A percentile compares a stretch with the other conserved stretches of the same genome.
Evolutionary conservation across 2,113 vertebrate genomes (phyloP).

Genomic region (Ameiurus melas): DNA sequence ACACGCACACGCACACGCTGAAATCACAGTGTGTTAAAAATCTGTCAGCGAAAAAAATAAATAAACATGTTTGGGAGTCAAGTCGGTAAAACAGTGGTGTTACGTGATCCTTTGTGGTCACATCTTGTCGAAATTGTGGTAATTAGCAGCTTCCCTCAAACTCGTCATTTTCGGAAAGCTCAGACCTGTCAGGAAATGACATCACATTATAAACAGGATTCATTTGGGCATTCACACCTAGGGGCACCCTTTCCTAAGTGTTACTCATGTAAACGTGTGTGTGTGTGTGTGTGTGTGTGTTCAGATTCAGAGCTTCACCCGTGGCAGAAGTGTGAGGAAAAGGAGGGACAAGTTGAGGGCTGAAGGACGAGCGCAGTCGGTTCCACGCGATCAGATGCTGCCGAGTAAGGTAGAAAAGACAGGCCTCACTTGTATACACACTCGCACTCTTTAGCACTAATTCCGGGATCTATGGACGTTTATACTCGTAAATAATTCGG

Average conservation of each 20-base stretch:
- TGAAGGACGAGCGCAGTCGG: constrained; percentile 90
- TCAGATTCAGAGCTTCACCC: constrained; percentile 86
- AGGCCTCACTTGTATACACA: background rate
- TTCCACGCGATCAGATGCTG: constrained; percentile 89
- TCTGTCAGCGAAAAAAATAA: background rate
- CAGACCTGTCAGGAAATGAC: background rate
- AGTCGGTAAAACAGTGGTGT: background rate
- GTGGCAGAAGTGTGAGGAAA: constrained; percentile 90
- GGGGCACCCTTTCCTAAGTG: background rate
- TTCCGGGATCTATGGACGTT: background rate
- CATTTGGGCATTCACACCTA: background rate
- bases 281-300: constrained; percentile 30
- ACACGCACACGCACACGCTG: background rate
- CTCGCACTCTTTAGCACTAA: background rate
- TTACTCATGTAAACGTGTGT: background rate
- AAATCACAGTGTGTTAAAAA: background rate
- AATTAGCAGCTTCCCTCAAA: background rate
- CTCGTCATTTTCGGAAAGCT: background rate
- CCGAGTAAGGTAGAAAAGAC: constrained; percentile 66
- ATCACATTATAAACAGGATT: background rate
- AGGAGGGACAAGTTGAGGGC: constrained; percentile 91
- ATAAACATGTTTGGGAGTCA: background rate
- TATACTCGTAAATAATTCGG: background rate
- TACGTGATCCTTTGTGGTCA: background rate
- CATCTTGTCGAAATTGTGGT: background rate